Base-by-base conservation (phyloP, 2,888 invertebrate genomes). In the Geophilus truncorum region DNA sequence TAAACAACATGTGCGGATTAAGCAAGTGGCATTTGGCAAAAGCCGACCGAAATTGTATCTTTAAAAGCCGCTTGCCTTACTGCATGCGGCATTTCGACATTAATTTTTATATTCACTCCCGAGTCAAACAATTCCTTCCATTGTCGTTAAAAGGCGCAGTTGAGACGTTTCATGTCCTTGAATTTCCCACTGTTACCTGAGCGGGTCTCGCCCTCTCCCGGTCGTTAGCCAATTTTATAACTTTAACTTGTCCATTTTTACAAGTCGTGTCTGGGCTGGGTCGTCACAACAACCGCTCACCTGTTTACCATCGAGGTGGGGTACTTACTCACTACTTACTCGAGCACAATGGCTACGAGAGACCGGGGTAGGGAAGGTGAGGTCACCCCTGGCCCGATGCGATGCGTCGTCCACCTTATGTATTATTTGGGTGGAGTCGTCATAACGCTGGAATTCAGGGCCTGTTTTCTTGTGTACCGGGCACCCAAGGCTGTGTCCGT, bases 391-490 rank as follows among this genome's bases (percentile, higher is more conserved):
- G 32, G 32, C 78, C 78, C 30, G 34, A 36, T 78, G 78, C 15
- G 34, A 12, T n/a, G n/a, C n/a, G n/a, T n/a, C 21, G 23, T 36
- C 40, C 34, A 78, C 32, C 32, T 78, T 36, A 78, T 78, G 78
- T 78, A 78, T 78, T 78, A 78, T 36, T 36, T 78, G 78, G 78
- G 78, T 78, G 78, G 78, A 36, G 78, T 78, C 23, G 36, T 34
- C 32, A 78, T 78, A 78, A 32, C 78, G 23, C 32, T 5, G 78
- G 78, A 78, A 78, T 78, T 78, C 23, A 21, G 78, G 10, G 6
- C 12, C 15, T 15, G 57, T 21, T 21, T n/a, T n/a, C n/a, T n/a
- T n/a, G n/a, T n/a, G 57, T 7, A 57, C 21, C 57, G 9, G 57
- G 57, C 57, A 57, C 57, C 57, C 57, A 57, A 57, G 57, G 57